Base-by-base conservation (phyloP, 2,888 invertebrate species). In the Habrosyne pyritoides region DNA sequence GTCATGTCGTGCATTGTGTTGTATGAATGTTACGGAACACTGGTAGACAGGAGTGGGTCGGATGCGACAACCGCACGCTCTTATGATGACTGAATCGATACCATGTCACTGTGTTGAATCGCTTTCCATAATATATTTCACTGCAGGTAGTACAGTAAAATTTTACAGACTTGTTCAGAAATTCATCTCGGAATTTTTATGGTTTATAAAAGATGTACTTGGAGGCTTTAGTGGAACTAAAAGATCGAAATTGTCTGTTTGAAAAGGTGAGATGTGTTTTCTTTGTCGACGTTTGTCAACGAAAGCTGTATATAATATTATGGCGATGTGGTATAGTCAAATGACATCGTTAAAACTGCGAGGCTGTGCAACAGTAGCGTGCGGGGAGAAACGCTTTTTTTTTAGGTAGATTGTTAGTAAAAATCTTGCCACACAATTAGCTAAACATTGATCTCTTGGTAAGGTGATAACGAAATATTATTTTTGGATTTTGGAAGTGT, bases 21-120 rank as follows among this genome's bases (percentile, higher is more conserved):
- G 67, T 68, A 65, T 56, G 60, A 59, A 60, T 64, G 66, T 64
- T 64, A 66, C 49, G 54, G 60, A 62, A 67, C 65, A 61, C 52
- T 54, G 55, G 58, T 62, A 61, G 75, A 72, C 75, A 66, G 73
- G 71, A 75, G 69, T 69, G 59, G 72, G 74, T 75, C 73, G 76
- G 71, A 72, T 74, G 72, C 70, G 71, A 67, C 47, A 51, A 48
- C 64, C 57, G 60, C 56, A 57, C 63, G 66, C 69, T 69, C 68
- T 71, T 69, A 70, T 71, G 50, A 50, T 28, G 71, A 66, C 57
- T 60, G 77, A 77, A 79, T 81, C 80, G 72, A 77, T 81, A 76
- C 67, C 61, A 46, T 53, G 63, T 66, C 67, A 67, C 69, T 63
- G 63, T 68, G 59, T 42, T n/a, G 24, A 53, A 50, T 50, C 28